These are phyloP conservation scores for Drosophila yooni DNA, from an alignment of 2,888 invertebrate genomes.

Conservation along the genomic window DNA sequence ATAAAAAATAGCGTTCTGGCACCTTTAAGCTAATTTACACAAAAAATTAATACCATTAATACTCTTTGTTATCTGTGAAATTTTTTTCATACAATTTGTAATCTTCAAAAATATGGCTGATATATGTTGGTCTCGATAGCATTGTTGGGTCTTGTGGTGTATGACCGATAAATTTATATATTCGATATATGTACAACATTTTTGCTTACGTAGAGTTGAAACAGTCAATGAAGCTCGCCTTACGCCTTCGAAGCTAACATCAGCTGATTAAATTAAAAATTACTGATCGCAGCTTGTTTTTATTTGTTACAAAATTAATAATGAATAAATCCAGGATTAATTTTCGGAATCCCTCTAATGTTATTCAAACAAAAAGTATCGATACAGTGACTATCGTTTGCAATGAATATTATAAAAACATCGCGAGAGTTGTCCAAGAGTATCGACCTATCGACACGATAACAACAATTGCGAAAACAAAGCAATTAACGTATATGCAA, in stretches of 20 bases:
- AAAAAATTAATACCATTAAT: neutral
- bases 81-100: neutral
- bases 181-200: neutral
- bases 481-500: slow-evolving; percentile 34
- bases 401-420: neutral
- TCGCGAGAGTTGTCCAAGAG: neutral
- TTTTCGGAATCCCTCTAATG: neutral
- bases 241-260: too few relatives aligned
- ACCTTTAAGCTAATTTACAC: neutral
- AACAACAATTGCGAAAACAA: slow-evolving; percentile 43
- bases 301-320: neutral
- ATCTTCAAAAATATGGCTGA: neutral
- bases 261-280: neutral
- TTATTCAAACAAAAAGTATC: neutral
- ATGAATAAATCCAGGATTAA: neutral
- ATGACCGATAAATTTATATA: neutral
- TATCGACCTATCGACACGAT: slow-evolving; percentile 30
- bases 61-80: neutral
- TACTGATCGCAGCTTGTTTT: too few relatives aligned
- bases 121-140: neutral
- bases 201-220: neutral
- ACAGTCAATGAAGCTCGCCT: neutral
- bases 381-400: neutral
- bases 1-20: neutral
- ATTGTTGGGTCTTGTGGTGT: neutral